Conservation (phyloP, 2,113 vertebrate genomes). For the Melanocharis versteri region DNA sequence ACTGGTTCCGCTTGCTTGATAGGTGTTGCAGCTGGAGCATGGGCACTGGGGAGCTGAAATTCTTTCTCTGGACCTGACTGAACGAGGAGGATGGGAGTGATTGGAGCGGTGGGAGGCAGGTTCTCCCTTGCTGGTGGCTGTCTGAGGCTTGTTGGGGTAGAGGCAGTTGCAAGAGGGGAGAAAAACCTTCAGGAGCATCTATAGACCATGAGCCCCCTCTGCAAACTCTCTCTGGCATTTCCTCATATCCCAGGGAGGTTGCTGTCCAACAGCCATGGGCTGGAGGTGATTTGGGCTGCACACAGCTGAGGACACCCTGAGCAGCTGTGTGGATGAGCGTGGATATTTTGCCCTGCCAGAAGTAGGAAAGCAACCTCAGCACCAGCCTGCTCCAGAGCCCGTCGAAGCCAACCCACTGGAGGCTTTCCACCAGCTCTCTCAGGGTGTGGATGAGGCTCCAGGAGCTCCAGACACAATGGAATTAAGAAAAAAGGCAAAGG, state of each 20-base stretch:
- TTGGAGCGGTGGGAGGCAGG: not conserved
- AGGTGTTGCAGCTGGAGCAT: not conserved
- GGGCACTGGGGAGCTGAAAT: not conserved
- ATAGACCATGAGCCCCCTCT: not conserved
- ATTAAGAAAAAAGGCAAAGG: constrained; percentile 63
- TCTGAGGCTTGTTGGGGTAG: not conserved
- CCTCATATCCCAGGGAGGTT: not conserved
- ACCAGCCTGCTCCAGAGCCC: not conserved
- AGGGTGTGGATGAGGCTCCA: constrained; percentile 36
- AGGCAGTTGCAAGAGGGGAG: not conserved
- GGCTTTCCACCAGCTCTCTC: constrained; percentile 20
- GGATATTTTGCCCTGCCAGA: not conserved
- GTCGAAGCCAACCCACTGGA: not conserved
- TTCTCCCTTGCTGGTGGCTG: not conserved
- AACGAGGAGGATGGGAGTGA: not conserved
- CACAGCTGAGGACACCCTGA: not conserved
- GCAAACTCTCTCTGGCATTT: not conserved
- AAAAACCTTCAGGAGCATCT: not conserved
- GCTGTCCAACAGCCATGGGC: not conserved
- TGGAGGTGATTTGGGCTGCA: not conserved
- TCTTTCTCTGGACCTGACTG: not conserved
- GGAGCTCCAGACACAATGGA: constrained; percentile 54
- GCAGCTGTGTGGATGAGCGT: not conserved
- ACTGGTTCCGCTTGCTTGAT: not conserved
- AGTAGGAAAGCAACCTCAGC: not conserved